Base-by-base conservation (phyloP, 2,888 invertebrate genomes). In the Gastrophysa polygoni region DNA sequence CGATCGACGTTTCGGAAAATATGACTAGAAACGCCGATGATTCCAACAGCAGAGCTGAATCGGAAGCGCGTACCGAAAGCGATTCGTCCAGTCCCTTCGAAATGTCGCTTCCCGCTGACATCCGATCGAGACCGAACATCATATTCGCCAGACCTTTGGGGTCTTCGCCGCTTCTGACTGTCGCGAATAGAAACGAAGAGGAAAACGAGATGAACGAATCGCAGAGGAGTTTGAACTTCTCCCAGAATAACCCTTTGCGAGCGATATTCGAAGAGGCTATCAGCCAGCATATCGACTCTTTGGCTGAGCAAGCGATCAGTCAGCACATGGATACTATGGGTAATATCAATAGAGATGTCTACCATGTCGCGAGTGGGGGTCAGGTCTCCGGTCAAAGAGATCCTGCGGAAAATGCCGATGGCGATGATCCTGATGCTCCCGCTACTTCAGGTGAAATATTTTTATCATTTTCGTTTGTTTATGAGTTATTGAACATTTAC, bases 251-350 rank as follows among this genome's bases (percentile, higher is more conserved):
- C 32, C 65, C 70, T 20, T 57, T 72, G 34, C 62, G 68, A 48
- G 70, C 71, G 14, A 71, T 73, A 43, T 71, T 71, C 54, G 72
- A 72, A 34, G 71, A 72, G 50, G 66, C 69, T 2, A 62, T 70
- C 14, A 68, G 63, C 56, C 68, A 66, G 28, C 62, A 66, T 34
- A 59, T 63, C 18, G 65, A 63, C 29, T 59, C 61, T n/a, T 50
- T 68, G 18, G 51, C 64, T 24, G 61, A 57, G 16, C 61, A 57
- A 28, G 50, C 55, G 1, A 48, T 56, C 43, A 44, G 44, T 32
- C 55, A 56, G 51, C 29, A 34, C 10, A 34, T 51, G 51, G 51
- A 34, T 34, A 8, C 34, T 2, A 50, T 50, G 49, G 29, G 49
- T 50, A 32, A 28, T 16, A 18, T 54, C 1, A 43, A 28, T n/a